Percentiles rank a stretch among this genome's conserved stretches.
These are phyloP conservation scores for Athrips mouffetella DNA, from an alignment of 2,888 invertebrate genomes.

Conservation along the genomic window DNA sequence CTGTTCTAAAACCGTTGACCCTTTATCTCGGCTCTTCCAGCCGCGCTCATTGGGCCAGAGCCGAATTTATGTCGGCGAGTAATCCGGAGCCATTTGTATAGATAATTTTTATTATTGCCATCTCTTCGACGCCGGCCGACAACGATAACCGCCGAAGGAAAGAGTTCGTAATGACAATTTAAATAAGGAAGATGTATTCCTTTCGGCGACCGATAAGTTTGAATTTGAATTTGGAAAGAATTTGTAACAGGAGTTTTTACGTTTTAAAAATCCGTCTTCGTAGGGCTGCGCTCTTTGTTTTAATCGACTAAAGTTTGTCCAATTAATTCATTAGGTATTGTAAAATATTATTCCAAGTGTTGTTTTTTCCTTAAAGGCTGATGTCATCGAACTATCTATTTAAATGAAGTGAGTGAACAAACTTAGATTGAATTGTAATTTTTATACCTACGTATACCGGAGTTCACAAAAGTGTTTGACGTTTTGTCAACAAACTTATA, in stretches of 20 bases:
- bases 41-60: constrained; percentile 71
- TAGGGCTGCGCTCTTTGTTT: constrained; percentile 42
- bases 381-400: background rate
- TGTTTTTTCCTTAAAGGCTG: background rate
- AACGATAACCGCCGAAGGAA: constrained; percentile 69
- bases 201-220: constrained; percentile 67
- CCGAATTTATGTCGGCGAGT: constrained; percentile 76
- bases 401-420: too few species aligned
- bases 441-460: too few species aligned
- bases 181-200: constrained; percentile 77
- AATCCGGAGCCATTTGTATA: constrained; percentile 77
- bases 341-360: background rate
- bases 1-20: constrained; percentile 71
- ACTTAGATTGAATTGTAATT: too few species aligned
- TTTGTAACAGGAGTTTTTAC: constrained; percentile 55
- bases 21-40: constrained; percentile 68
- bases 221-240: constrained; percentile 62
- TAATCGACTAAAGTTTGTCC: constrained; percentile 9
- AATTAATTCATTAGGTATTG: background rate
- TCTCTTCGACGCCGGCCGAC: constrained; percentile 69
- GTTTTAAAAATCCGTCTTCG: constrained; percentile 37
- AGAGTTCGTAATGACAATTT: constrained; percentile 78
- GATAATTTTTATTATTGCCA: constrained; percentile 79
- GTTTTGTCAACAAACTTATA: too few species aligned
- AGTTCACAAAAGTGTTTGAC: too few species aligned